Conservation (phyloP, 2,113 vertebrate species). For the Vireo altiloquus region DNA sequence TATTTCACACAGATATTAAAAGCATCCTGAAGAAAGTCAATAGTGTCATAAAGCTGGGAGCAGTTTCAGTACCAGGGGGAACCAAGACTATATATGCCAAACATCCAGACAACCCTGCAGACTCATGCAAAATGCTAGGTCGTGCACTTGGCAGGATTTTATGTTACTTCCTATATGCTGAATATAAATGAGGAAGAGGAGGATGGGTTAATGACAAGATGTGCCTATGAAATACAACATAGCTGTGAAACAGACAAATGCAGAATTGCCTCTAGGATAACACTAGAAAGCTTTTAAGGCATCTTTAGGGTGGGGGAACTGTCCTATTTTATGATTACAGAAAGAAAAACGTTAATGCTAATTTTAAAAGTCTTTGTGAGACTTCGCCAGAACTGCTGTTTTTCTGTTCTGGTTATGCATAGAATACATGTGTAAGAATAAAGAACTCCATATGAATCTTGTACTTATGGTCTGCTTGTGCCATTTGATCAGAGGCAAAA, state of each 20-base stretch:
- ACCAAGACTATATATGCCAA: background rate
- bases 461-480: background rate
- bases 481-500: background rate
- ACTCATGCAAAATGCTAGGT: constrained; percentile 11
- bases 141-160: constrained; percentile 24
- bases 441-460: background rate
- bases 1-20: background rate
- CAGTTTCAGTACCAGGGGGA: background rate
- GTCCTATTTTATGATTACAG: background rate
- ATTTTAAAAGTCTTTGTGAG: background rate
- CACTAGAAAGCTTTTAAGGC: background rate
- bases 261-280: background rate
- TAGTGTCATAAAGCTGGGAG: background rate
- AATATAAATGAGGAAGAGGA: constrained; percentile 18
- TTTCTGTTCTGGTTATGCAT: background rate
- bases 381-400: background rate
- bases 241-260: background rate
- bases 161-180: background rate
- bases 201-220: constrained; percentile 5
- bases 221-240: background rate
- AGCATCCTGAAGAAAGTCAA: background rate
- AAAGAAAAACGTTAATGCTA: background rate
- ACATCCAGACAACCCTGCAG: background rate
- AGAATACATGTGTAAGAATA: background rate
- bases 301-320: background rate